Base-by-base conservation (phyloP, 2,888 invertebrate genomes). In the Pandemis cinnamomeana region DNA sequence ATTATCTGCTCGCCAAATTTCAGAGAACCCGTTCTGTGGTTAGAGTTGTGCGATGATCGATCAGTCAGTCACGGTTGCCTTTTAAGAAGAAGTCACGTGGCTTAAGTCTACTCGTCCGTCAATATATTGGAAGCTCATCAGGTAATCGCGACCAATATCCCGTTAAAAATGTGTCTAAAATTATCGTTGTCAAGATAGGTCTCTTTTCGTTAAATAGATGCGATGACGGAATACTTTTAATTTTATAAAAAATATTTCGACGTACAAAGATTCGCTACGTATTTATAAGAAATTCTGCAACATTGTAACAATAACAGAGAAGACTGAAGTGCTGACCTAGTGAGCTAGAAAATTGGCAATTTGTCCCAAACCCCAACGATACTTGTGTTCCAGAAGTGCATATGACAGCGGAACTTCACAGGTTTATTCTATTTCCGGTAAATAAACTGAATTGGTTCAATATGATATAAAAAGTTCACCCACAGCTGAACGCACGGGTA, bases 281-380 rank as follows among this genome's bases (percentile, higher is more conserved):
- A 36, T 44, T 44, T 44, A 44, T 7, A 58, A 64, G 41, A 63
- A 58, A 64, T 69, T 58, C 48, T 27, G 63, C 63, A 62, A 71
- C 67, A 62, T 71, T 71, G 68, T 72, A 48, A 64, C 69, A 41
- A 51, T 67, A 67, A 27, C 20, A 51, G 42, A 42, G 58, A 44
- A 72, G 27, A 60, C 70, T 66, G 58, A 61, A 73, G 27, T 73
- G 58, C 58, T 73, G 73, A 70, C 73, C 73, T 73, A 61, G 60
- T 73, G 70, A 70, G 63, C 73, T 70, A 73, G 73, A 73, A 73
- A 73, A 73, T 73, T 70, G 73, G 44, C 70, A 73, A 73, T 73
- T 73, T 73, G 66, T 66, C 51, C 60, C 44, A 36, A 69, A 13
- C 69, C 60, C 48, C 48, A 64, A 41, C 68, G 48, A 61, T 73